Conservation (phyloP, 2,797 vertebrate species). For the Spinus pinus region DNA sequence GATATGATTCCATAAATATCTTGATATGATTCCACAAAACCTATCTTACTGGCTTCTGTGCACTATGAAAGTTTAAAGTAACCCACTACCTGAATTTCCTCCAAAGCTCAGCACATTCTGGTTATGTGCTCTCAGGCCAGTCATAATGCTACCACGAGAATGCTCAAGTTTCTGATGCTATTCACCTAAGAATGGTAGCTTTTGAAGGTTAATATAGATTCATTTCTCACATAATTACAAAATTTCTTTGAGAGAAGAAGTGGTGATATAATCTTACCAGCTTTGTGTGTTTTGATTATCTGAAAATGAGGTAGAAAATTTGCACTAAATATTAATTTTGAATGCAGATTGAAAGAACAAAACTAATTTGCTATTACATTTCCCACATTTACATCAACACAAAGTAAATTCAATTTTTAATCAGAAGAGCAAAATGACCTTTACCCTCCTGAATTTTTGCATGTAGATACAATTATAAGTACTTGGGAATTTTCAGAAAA, state of each 20-base stretch:
- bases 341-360: constrained; percentile 20
- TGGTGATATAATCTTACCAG: constrained; percentile 1
- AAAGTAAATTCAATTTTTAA: constrained; percentile 63
- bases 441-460: constrained; percentile 19
- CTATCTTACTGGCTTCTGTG: background rate
- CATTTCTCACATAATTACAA: constrained; percentile 8
- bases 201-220: background rate
- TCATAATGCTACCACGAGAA: background rate
- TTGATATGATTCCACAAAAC: background rate
- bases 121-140: background rate
- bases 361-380: constrained; percentile 19
- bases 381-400: constrained; percentile 27
- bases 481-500: constrained; percentile 22
- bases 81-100: background rate
- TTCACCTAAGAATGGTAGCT: background rate
- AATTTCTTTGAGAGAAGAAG: background rate
- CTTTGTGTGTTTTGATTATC: constrained; percentile 37
- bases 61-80: background rate
- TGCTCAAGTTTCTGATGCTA: background rate
- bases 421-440: constrained; percentile 36
- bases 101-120: background rate
- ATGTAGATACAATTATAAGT: constrained; percentile 11
- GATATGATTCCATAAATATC: background rate
- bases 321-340: constrained; percentile 25
- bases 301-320: constrained; percentile 55